Evolutionary conservation across 2,797 vertebrate genomes (phyloP).

Genomic region (Muscicapa striata): DNA sequence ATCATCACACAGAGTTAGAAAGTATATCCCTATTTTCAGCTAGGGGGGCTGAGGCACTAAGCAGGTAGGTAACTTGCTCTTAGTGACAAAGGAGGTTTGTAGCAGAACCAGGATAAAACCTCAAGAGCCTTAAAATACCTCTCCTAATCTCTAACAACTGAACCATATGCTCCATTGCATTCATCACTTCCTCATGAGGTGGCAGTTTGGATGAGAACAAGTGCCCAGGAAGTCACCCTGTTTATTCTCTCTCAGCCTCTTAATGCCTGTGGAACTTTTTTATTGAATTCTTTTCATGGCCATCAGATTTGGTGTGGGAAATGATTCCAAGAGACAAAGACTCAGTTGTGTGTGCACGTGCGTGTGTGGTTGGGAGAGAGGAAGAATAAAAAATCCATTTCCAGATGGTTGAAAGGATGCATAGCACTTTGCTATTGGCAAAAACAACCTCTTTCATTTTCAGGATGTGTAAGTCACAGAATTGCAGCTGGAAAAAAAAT

Average conservation of each 20-base stretch:
- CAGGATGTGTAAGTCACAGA: constrained; percentile 64
- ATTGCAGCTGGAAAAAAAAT: constrained; percentile 66
- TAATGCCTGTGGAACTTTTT: constrained; percentile 37
- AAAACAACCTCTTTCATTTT: constrained; percentile 70
- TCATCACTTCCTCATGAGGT: constrained; percentile 48
- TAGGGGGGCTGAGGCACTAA: not conserved
- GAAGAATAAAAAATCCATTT: constrained; percentile 65
- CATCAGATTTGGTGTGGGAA: constrained; percentile 45
- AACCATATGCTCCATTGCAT: not conserved
- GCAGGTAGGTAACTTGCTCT: not conserved
- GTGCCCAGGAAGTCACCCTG: constrained; percentile 16
- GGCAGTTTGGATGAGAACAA: constrained; percentile 42
- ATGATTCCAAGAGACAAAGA: constrained; percentile 50
- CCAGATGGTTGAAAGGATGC: constrained; percentile 69
- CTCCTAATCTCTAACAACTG: not conserved
- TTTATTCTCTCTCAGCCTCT: not conserved
- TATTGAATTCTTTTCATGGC: constrained; percentile 30
- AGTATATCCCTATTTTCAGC: not conserved
- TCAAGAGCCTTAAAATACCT: not conserved
- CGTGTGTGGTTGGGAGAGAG: not conserved
- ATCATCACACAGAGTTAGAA: not conserved
- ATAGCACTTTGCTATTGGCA: constrained; percentile 65
- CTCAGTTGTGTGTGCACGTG: constrained; percentile 34
- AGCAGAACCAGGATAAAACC: not conserved
- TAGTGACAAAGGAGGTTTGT: not conserved